Conservation (phyloP, 2,797 vertebrate genomes). For the Chelonia mydas region DNA sequence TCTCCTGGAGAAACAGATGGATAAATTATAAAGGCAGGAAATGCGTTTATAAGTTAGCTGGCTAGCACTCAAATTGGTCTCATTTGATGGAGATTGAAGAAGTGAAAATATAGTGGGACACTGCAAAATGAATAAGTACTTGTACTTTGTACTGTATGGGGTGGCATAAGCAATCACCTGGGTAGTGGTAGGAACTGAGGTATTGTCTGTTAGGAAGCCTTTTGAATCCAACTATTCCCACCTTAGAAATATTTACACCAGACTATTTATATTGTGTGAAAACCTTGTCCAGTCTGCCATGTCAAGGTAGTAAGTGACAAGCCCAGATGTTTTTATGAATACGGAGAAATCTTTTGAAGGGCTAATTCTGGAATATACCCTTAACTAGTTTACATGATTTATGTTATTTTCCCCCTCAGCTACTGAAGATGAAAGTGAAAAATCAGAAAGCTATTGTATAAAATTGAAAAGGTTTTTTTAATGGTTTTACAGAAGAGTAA, state of each 20-base stretch:
- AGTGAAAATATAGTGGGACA: not conserved
- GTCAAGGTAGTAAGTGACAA: not conserved
- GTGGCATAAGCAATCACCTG: not conserved
- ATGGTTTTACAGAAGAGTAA: not conserved
- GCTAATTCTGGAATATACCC: not conserved
- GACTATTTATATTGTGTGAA: not conserved
- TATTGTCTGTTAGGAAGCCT: not conserved
- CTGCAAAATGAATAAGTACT: not conserved
- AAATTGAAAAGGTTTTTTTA: not conserved
- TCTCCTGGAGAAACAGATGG: constrained; percentile 27
- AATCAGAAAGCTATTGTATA: not conserved
- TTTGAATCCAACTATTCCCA: not conserved
- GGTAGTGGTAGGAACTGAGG: constrained; percentile 1
- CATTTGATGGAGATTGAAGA: not conserved
- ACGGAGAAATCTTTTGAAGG: not conserved
- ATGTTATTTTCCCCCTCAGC: not conserved
- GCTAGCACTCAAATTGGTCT: constrained; percentile 17
- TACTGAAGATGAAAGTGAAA: not conserved
- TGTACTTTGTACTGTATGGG: not conserved
- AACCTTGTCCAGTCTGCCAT: not conserved
- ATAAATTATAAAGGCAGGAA: constrained; percentile 18
- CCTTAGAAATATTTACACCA: constrained; percentile 5
- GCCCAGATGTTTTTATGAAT: not conserved
- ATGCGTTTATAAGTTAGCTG: not conserved
- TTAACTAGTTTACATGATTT: not conserved